Evolutionary conservation across 2,888 invertebrate species (phyloP).

Genomic region (Drosophila algonquin): DNA sequence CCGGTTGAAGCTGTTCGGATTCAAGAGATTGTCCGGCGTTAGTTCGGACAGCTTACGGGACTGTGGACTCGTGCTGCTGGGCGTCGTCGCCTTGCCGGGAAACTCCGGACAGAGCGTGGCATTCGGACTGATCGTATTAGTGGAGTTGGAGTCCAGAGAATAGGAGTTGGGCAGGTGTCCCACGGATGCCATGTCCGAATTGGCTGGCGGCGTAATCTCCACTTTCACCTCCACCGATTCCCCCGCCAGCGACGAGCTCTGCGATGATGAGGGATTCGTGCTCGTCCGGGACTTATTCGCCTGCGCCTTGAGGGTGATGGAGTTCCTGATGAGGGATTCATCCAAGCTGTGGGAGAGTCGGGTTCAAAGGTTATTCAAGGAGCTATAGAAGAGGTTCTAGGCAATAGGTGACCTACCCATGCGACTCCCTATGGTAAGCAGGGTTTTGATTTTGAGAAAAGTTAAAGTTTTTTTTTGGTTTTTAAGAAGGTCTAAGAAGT

Average conservation of each 20-base stretch:
- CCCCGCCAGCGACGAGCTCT: conserved; percentile 83
- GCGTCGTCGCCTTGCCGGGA: conserved; percentile 78
- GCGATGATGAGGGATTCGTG: conserved; percentile 84
- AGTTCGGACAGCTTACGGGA: conserved; percentile 83
- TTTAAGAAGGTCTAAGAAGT: not conserved
- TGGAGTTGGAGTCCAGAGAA: conserved; percentile 83
- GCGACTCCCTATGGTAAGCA: conserved; percentile 85
- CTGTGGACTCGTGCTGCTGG: conserved; percentile 78
- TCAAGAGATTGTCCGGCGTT: conserved; percentile 81
- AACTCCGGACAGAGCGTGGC: conserved; percentile 81
- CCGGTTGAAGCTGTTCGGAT: conserved; percentile 83
- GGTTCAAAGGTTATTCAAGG: not conserved
- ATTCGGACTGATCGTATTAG: conserved; percentile 82
- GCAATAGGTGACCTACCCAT: conserved; percentile 86
- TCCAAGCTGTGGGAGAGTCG: conserved; percentile 85
- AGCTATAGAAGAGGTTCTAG: not conserved
- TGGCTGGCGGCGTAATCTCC: conserved; percentile 83
- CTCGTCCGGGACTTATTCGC: conserved; percentile 82
- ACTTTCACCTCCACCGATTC: conserved; percentile 84
- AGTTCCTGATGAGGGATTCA: conserved; percentile 86
- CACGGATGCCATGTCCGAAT: conserved; percentile 74
- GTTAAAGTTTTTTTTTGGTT: not conserved
- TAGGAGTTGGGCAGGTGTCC: conserved; percentile 81
- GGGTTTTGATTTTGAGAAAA: conserved; percentile 4
- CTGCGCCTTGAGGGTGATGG: conserved; percentile 84